A percentile compares a stretch with the other conserved stretches of the same genome.
Conservation (phyloP, 2,113 vertebrate species). For the Podarcis muralis region DNA sequence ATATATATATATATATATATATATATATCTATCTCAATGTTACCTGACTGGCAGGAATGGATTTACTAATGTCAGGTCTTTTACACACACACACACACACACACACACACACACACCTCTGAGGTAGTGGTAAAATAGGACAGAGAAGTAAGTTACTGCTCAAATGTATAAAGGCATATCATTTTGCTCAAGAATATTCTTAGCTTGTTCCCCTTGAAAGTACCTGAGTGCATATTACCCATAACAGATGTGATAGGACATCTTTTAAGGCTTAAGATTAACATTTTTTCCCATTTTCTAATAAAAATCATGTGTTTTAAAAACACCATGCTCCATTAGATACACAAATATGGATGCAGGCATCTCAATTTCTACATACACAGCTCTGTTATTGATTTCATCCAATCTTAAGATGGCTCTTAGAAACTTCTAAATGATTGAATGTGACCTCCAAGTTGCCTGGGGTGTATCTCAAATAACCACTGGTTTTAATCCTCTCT, state of each 20-base stretch:
- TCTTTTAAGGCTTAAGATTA: slow-evolving; percentile 1
- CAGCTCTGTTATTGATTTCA: neutral
- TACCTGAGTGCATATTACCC: neutral
- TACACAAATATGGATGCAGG: neutral
- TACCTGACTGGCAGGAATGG: neutral
- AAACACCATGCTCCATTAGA: neutral
- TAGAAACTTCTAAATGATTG: slow-evolving; percentile 34
- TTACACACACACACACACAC: too few species aligned
- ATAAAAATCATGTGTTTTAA: slow-evolving; percentile 20
- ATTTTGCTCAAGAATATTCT: neutral
- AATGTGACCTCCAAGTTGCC: slow-evolving; percentile 27
- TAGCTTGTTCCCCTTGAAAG: neutral
- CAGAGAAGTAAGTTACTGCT: neutral
- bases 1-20: too few species aligned
- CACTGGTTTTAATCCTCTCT: slow-evolving; percentile 41
- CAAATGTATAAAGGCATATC: neutral
- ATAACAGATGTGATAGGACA: neutral
- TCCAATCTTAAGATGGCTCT: slow-evolving; percentile 24
- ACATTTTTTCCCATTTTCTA: neutral
- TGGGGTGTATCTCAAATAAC: slow-evolving; percentile 39
- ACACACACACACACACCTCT: too few species aligned
- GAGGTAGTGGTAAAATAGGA: neutral
- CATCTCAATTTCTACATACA: neutral
- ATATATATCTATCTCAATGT: neutral
- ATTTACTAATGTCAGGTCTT: neutral